Percentiles rank a stretch among this genome's conserved stretches.
Conservation (phyloP, 1,140 invertebrate species). For the Anastrepha ludens region DNA sequence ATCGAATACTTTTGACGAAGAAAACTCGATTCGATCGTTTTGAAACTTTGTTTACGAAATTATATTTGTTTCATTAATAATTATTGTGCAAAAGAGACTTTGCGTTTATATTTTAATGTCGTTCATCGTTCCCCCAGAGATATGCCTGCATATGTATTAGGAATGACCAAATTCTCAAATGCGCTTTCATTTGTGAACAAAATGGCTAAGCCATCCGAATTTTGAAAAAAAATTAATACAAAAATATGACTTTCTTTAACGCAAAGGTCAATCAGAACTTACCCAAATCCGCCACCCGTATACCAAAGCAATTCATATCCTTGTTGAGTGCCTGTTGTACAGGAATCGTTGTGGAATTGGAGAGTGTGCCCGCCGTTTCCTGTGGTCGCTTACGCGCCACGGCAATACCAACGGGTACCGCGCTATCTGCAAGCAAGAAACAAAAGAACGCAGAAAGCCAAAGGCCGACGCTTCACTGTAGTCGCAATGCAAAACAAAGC, state of each 20-base stretch:
- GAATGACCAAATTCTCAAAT: too few relatives aligned
- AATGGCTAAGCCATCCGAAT: too few relatives aligned
- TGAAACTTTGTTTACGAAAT: too few relatives aligned
- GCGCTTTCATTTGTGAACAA: too few relatives aligned
- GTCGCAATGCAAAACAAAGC: not conserved
- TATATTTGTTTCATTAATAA: too few relatives aligned
- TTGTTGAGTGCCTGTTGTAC: constrained; percentile 70
- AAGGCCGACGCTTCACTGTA: not conserved
- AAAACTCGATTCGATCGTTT: too few relatives aligned
- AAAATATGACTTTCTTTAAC: not conserved
- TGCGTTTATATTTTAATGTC: too few relatives aligned
- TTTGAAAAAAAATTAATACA: too few relatives aligned
- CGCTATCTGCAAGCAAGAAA: constrained; percentile 73
- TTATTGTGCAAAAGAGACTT: too few relatives aligned
- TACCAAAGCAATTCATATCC: constrained; percentile 74
- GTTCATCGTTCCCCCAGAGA: too few relatives aligned
- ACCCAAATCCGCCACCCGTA: constrained; percentile 77
- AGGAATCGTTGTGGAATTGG: constrained; percentile 62
- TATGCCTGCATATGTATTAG: too few relatives aligned
- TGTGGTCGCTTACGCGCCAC: constrained; percentile 87
- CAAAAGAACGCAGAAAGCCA: not conserved
- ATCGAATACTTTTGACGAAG: too few relatives aligned
- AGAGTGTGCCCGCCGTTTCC: constrained; percentile 75
- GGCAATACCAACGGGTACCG: constrained; percentile 90
- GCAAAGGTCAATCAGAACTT: constrained; percentile 63